Evolutionary conservation across 1,140 invertebrate genomes (phyloP), one percentile per base, ranked within the genome.

Genomic region (Drosophila pachea): DNA sequence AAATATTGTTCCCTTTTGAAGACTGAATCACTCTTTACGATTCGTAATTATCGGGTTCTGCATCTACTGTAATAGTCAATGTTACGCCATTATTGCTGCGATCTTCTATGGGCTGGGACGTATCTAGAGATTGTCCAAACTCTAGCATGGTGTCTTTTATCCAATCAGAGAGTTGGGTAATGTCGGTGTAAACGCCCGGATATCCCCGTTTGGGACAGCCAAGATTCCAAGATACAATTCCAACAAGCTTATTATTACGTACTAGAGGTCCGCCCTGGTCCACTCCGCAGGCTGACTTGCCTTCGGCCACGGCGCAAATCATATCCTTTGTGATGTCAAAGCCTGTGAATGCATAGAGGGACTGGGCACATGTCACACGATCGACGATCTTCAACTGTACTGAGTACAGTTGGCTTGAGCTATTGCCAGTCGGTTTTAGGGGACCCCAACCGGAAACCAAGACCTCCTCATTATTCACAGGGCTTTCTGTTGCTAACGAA

Each of bases 141-240:
- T 22, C 22, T 22, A 8, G 4, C 9, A 58, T 58, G 14, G 52
- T 22, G 4, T 55, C 40, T 5, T 2, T 0, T 7, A 59, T 6
- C 56, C 56, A 59, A 7, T 35, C 14, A 0, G 7, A 4, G 8
- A 59, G 48, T 5, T 59, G 8, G 4, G 91, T 78, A n/a, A 95
- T 92, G 40, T 93, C 91, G 1, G 93, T 92, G 84, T 93, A 95
- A 53, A 95, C 93, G 11, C 94, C 94, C 0, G 94, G 94, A 75
- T 91, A 91, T 8, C 74, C 66, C 0, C 92, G 90, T 40, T 90
- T 74, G 6, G 91, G 94, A 77, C 94, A 95, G 7, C 91, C 91
- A 47, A 90, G 90, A 22, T 59, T 59, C 50, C 50, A 73, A 6
- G 70, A 73, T 6, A 73, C 70, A 31, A 73, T 47, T 7, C 70